Conservation (phyloP, 2,797 vertebrate species). For the Gymnopithys bicolor region DNA sequence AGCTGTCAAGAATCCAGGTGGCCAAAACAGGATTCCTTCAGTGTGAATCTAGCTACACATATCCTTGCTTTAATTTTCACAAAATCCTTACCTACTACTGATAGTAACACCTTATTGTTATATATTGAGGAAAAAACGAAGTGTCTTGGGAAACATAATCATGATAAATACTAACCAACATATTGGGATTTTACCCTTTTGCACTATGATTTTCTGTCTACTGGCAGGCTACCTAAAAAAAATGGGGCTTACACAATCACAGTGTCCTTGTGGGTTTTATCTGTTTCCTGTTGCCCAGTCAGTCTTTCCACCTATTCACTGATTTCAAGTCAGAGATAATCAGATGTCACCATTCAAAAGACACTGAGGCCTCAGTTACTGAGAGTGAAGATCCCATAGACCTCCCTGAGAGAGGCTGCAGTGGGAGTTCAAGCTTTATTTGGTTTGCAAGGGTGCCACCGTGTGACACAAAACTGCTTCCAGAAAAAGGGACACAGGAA, state of each 20-base stretch:
- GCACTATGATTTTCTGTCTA: not conserved
- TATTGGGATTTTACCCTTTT: not conserved
- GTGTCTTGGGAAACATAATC: not conserved
- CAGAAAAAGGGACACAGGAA: not conserved
- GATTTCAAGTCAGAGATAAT: not conserved
- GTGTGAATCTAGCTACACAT: not conserved
- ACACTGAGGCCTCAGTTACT: not conserved
- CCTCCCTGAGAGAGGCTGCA: not conserved
- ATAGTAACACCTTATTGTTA: not conserved
- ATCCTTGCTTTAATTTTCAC: not conserved
- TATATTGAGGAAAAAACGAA: not conserved
- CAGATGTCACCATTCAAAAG: not conserved
- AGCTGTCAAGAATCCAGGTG: not conserved
- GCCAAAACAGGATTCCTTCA: fast-evolving
- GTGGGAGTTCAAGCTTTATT: not conserved
- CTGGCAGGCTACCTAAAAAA: not conserved
- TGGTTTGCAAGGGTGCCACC: conserved; percentile 43
- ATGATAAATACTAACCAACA: not conserved
- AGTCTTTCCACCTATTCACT: not conserved
- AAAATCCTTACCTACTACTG: not conserved
- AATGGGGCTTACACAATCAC: not conserved
- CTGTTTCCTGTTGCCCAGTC: not conserved
- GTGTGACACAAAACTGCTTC: not conserved
- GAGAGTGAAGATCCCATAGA: not conserved
- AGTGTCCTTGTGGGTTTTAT: not conserved